Evolutionary conservation across 2,113 vertebrate genomes (phyloP), one percentile per base, ranked within the genome.

Genomic region (Ranitomeya imitator): DNA sequence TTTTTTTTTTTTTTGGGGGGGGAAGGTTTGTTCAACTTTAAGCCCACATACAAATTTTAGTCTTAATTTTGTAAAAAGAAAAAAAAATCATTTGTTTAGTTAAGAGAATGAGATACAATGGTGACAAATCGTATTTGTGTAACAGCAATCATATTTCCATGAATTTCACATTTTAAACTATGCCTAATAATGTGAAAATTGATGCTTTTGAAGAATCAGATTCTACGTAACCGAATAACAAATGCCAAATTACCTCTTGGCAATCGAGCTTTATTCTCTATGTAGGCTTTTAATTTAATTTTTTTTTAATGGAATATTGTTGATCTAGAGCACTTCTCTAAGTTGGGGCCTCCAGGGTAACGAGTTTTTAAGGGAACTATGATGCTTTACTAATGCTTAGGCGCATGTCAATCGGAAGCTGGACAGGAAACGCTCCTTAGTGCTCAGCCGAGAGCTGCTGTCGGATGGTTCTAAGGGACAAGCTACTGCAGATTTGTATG

Each of bases 1-100:
- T 74, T 91, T 57, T 90, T 90, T 91, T 90, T 85, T 84, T 54
- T 65, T 23, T 83, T 82, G 19, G 11, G 37, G 37, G 37, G 37
- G 3, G 37, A 5, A 5, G 37, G 18, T 81, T 61, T 19, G 11
- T 51, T 51, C 10, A 57, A n/a, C 26, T 51, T 76, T 18, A 52
- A 67, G 37, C 61, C 18, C 65, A 52, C 21, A 31, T 55, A 84
- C 45, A n/a, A 16, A 54, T 69, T 52, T 71, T 71, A 71, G 59
- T 26, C 82, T 84, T 71, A 69, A 69, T 69, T 83, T n/a, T 55
- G 61, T n/a, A 11, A 11, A 37, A 60, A 61, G 79, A 1, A 9
- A n/a, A 18, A 83, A 63, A 55, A 5, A 19, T 67, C 26, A 4
- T n/a, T 18, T 81, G 59, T 61, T 83, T 52, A 69, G 31, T n/a